Conservation (phyloP, 2,888 invertebrate species). For the Folsomia manolachei region DNA sequence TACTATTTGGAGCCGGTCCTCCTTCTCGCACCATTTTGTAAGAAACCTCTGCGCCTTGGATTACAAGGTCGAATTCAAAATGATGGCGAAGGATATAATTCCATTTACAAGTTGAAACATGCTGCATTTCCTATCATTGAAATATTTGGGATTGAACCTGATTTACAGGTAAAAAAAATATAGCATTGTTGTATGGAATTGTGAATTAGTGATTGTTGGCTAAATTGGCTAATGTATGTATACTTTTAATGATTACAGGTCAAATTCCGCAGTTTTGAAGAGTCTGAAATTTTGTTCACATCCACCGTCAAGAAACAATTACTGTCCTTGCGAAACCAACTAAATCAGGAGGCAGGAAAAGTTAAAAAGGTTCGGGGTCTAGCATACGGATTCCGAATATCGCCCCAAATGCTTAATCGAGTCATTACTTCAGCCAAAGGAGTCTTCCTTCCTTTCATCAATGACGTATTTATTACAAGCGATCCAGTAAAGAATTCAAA, state of each 20-base stretch:
- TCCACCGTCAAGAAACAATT: slow-evolving; percentile 83
- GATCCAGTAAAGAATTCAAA: slow-evolving; percentile 85
- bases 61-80: slow-evolving; percentile 66
- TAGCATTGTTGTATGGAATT: background rate
- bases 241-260: slow-evolving; percentile 34
- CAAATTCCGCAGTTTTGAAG: slow-evolving; percentile 42
- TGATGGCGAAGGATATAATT: slow-evolving; percentile 42
- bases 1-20: slow-evolving; percentile 90
- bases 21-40: slow-evolving; percentile 91
- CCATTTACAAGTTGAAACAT: slow-evolving; percentile 48
- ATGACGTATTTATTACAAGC: slow-evolving; percentile 92
- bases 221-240: background rate
- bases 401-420: slow-evolving; percentile 89
- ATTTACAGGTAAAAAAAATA: slow-evolving; percentile 40
- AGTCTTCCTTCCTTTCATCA: slow-evolving; percentile 81
- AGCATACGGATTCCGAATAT: slow-evolving; percentile 84
- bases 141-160: slow-evolving; percentile 46
- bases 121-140: slow-evolving; percentile 48
- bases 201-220: no score
- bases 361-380: slow-evolving; percentile 90
- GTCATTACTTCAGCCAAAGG: slow-evolving; percentile 91
- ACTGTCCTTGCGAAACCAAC: slow-evolving; percentile 64
- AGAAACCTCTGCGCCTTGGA: slow-evolving; percentile 76
- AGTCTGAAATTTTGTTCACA: slow-evolving; percentile 73
- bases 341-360: slow-evolving; percentile 70